Percentiles rank a stretch among this genome's conserved stretches.
Conservation (phyloP, 1,140 invertebrate genomes). For the Drosophila seguyi region DNA sequence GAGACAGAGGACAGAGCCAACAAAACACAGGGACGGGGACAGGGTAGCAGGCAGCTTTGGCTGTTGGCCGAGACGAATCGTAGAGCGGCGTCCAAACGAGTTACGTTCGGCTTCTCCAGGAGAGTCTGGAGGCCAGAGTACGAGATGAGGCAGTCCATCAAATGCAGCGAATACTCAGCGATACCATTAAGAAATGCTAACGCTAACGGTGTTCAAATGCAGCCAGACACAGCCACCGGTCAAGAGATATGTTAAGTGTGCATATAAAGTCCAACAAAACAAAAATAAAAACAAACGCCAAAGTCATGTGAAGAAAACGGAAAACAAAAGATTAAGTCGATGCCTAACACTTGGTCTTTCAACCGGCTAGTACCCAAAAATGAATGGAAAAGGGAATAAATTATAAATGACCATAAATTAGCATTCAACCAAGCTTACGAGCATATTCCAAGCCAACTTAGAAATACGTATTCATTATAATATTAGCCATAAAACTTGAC, state of each 20-base stretch:
- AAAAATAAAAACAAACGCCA: constrained; percentile 56
- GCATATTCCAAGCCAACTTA: neutral
- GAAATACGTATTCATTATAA: neutral
- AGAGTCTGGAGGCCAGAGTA: constrained; percentile 8
- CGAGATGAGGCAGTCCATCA: constrained; percentile 53
- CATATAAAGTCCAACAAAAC: constrained; percentile 49
- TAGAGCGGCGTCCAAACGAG: constrained; percentile 61
- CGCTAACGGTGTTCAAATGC: constrained; percentile 75
- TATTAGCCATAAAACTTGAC: neutral
- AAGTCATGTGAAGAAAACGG: constrained; percentile 36
- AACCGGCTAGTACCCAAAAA: constrained; percentile 30
- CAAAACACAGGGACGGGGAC: constrained; percentile 4
- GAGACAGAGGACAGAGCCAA: constrained; percentile 3
- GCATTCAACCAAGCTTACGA: neutral
- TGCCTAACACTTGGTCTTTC: constrained; percentile 21
- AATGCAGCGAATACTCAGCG: constrained; percentile 45
- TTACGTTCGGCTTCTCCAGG: constrained; percentile 43
- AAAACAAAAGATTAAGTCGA: constrained; percentile 27
- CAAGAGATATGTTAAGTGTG: constrained; percentile 39
- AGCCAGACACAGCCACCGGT: constrained; percentile 49
- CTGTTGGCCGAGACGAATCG: constrained; percentile 61
- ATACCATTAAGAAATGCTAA: constrained; percentile 71
- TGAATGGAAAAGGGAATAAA: constrained; percentile 52
- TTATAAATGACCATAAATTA: neutral
- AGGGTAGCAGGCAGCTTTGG: constrained; percentile 33